Conservation (phyloP, 2,797 vertebrate species). For the Sebastes iracundus region DNA sequence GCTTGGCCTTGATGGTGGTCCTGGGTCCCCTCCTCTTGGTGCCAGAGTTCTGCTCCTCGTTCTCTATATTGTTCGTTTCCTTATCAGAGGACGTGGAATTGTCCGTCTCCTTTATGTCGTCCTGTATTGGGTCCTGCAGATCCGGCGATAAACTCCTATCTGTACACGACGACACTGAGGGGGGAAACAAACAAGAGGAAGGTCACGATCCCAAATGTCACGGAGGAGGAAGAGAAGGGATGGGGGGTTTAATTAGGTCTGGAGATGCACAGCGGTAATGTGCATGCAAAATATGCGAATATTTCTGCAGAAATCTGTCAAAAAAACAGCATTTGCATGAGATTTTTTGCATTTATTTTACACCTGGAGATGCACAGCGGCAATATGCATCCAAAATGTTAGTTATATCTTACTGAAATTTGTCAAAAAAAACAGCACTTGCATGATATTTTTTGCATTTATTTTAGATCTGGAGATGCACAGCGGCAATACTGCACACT, state of each 20-base stretch:
- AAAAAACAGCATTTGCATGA: no score
- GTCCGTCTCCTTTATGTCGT: slow-evolving; percentile 96
- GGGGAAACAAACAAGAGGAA: slow-evolving; percentile 41
- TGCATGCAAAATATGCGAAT: not conserved
- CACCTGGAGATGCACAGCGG: no score
- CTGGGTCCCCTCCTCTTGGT: slow-evolving; percentile 92
- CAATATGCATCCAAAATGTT: no score
- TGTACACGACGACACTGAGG: slow-evolving; percentile 95
- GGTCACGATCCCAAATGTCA: slow-evolving; percentile 57
- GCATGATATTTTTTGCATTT: no score
- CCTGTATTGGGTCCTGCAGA: slow-evolving; percentile 91
- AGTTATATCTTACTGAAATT: no score
- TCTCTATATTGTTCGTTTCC: slow-evolving; percentile 95
- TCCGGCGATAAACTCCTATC: slow-evolving; percentile 97
- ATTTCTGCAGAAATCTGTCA: not conserved
- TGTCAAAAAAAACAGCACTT: no score
- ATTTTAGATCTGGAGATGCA: no score
- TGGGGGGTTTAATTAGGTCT: slow-evolving; percentile 33
- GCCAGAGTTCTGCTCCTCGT: slow-evolving; percentile 94
- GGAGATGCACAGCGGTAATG: not conserved
- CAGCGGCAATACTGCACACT: no score
- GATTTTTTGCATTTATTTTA: no score
- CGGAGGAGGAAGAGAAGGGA: not conserved
- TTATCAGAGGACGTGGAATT: slow-evolving; percentile 97
- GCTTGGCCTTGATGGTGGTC: slow-evolving; percentile 98